A percentile compares a stretch with the other conserved stretches of the same genome.
Evolutionary conservation across 1,140 invertebrate genomes (phyloP).

Genomic region (Microplitis mediator): DNA sequence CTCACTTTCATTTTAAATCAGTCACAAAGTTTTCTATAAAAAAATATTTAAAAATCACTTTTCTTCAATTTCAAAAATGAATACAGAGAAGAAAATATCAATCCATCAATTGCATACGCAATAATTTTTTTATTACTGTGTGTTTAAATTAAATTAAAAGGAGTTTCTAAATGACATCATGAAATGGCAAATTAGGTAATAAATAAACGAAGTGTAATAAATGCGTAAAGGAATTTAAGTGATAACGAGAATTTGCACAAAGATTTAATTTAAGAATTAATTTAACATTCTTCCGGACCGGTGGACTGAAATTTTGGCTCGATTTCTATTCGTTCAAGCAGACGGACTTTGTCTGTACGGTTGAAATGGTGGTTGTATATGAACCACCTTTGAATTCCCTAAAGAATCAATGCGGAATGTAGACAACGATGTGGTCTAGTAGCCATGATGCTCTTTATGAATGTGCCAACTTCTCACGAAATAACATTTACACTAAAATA

Average conservation of each 20-base stretch:
- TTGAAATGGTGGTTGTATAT: not conserved
- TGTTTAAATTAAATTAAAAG: too few species aligned
- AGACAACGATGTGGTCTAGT: not conserved
- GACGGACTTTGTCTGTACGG: not conserved
- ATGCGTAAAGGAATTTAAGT: not conserved
- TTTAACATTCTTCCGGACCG: conserved; percentile 22
- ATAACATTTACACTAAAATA: not conserved
- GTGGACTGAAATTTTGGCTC: conserved; percentile 30
- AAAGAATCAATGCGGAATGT: not conserved
- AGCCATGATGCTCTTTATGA: not conserved
- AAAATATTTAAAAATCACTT: too few species aligned
- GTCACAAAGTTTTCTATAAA: not conserved
- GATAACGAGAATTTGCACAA: conserved; percentile 23
- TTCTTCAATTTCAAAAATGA: too few species aligned
- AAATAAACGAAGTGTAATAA: conserved; percentile 1
- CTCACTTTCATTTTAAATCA: too few species aligned
- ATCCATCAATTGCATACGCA: too few species aligned
- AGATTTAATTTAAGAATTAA: conserved; percentile 18
- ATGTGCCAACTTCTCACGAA: too few species aligned
- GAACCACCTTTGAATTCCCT: conserved; percentile 6
- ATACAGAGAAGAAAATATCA: too few species aligned
- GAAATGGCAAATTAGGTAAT: not conserved
- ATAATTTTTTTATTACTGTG: too few species aligned
- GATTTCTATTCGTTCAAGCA: conserved; percentile 10
- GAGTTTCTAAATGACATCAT: not conserved